Evolutionary conservation across 2,797 vertebrate species (phyloP).

Genomic region (Esox lucius): DNA sequence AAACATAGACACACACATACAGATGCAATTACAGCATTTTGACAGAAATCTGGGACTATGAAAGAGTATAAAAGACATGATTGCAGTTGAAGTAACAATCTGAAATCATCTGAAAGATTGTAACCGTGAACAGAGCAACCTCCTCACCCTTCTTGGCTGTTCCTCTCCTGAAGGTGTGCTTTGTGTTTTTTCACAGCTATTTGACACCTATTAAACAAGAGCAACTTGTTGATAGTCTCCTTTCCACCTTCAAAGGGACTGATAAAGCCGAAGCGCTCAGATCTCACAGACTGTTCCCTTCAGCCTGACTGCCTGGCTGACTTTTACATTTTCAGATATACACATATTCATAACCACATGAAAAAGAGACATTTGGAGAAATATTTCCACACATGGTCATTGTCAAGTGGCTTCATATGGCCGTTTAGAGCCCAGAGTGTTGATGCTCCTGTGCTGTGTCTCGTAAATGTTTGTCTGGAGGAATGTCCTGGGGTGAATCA

Average conservation of each 20-base stretch:
- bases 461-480: slow-evolving; percentile 72
- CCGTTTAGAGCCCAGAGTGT: slow-evolving; percentile 45
- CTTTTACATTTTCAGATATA: slow-evolving; percentile 38
- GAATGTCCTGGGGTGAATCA: slow-evolving; percentile 75
- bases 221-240: slow-evolving; percentile 50
- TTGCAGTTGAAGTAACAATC: slow-evolving; percentile 8
- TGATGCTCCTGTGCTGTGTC: slow-evolving; percentile 73
- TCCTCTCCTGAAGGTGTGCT: slow-evolving; percentile 17
- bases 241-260: slow-evolving; percentile 27
- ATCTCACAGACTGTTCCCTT: slow-evolving; percentile 32
- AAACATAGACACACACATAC: slow-evolving; percentile 23
- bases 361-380: slow-evolving; percentile 39
- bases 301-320: slow-evolving; percentile 29
- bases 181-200: slow-evolving; percentile 26
- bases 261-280: slow-evolving; percentile 46
- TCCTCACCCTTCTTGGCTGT: slow-evolving; percentile 21
- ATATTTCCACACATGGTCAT: slow-evolving; percentile 72
- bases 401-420: slow-evolving; percentile 52
- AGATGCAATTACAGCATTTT: background rate
- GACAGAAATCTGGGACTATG: background rate
- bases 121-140: slow-evolving; percentile 19
- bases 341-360: slow-evolving; percentile 49
- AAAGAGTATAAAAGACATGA: slow-evolving; percentile 39
- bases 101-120: slow-evolving; percentile 45
- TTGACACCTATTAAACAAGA: slow-evolving; percentile 63